A percentile compares a stretch with the other conserved stretches of the same genome.
Evolutionary conservation across 2,113 vertebrate genomes (phyloP).

Genomic region (Malurus melanocephalus): DNA sequence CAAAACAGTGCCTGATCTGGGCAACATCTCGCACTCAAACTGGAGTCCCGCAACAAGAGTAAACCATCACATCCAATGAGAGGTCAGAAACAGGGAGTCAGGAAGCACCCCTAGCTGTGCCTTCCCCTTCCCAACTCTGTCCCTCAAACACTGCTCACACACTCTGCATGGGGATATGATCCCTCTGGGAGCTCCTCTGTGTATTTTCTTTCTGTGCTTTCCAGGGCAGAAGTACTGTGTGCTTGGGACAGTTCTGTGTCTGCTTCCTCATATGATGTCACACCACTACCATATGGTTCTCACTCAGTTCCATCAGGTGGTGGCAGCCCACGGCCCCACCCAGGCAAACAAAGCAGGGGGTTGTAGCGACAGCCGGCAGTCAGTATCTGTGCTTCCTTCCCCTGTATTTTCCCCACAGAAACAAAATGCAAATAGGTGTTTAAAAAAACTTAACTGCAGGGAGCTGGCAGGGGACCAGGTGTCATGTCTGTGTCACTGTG

Average conservation of each 20-base stretch:
- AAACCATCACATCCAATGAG: background rate
- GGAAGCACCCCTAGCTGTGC: rapidly evolving
- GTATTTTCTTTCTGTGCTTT: background rate
- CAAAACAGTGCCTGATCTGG: background rate
- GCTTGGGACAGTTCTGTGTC: background rate
- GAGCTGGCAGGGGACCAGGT: background rate
- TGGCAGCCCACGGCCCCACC: rapidly evolving
- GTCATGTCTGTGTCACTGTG: background rate
- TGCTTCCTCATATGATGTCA: background rate
- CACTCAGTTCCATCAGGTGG: background rate
- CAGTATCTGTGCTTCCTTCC: background rate
- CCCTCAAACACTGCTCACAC: rapidly evolving
- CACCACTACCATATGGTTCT: background rate
- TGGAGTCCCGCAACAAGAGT: background rate
- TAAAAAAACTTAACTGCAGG: background rate
- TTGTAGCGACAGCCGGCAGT: background rate
- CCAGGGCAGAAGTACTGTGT: background rate
- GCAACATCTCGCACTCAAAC: background rate
- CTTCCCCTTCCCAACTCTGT: background rate
- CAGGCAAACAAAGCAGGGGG: background rate
- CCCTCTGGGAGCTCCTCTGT: background rate
- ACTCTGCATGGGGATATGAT: rapidly evolving
- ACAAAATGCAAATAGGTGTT: background rate
- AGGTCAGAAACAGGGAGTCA: background rate
- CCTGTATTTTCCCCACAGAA: background rate